phyloP scores from a whole-genome alignment of 2,888 invertebrate genomes.

The Stratiomys singularior region DNA sequence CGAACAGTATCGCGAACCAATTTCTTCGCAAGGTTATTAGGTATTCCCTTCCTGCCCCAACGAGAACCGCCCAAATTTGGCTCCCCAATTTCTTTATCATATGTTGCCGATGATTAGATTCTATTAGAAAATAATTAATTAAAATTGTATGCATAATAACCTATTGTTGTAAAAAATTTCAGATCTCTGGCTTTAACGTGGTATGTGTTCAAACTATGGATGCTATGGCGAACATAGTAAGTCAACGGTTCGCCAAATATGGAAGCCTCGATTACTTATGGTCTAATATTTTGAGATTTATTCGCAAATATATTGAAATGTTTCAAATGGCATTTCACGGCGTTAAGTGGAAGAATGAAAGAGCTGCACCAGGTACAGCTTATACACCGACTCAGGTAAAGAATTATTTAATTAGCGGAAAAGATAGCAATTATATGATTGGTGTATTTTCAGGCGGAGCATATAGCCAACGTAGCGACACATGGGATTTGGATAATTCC shows the following conservation, averaged over 20 bases:
- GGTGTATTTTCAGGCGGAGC: slow-evolving; percentile 74
- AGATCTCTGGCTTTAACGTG: neutral
- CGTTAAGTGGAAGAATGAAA: slow-evolving; percentile 83
- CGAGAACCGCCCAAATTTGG: too few relatives aligned
- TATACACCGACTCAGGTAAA: slow-evolving; percentile 83
- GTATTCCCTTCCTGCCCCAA: too few relatives aligned
- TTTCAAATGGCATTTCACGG: slow-evolving; percentile 60
- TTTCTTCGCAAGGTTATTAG: too few relatives aligned
- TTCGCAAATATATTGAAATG: slow-evolving; percentile 44
- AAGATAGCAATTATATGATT: neutral
- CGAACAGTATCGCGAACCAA: too few relatives aligned
- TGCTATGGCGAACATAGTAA: slow-evolving; percentile 29
- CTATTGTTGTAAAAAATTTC: neutral
- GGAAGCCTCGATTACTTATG: slow-evolving; percentile 59
- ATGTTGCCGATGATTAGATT: too few relatives aligned
- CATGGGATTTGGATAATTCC: slow-evolving; percentile 92
- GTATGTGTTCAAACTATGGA: slow-evolving; percentile 10
- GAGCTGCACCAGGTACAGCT: slow-evolving; percentile 78
- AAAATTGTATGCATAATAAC: too few relatives aligned
- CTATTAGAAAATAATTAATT: too few relatives aligned
- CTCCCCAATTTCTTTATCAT: too few relatives aligned
- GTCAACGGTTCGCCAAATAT: slow-evolving; percentile 24
- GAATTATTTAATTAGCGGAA: neutral
- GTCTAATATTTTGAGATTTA: slow-evolving; percentile 60
- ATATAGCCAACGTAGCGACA: slow-evolving; percentile 90